These are phyloP conservation scores for Chelonoidis abingdonii DNA, from an alignment of 2,113 vertebrate genomes.

Conservation along the genomic window DNA sequence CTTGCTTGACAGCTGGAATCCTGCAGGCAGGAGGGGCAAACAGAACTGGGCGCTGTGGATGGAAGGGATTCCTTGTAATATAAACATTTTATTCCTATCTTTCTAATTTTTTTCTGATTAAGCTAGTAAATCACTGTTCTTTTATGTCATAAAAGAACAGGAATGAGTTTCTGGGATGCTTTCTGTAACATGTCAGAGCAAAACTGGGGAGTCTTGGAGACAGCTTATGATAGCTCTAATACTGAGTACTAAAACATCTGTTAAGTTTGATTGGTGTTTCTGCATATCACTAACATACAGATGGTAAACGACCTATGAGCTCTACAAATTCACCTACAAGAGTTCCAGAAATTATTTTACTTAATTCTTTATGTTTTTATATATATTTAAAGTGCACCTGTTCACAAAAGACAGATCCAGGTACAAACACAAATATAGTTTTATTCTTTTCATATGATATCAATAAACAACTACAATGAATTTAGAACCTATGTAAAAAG, in stretches of 20 bases:
- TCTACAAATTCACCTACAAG: neutral
- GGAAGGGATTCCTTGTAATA: neutral
- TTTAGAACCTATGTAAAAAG: neutral
- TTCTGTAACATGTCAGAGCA: neutral
- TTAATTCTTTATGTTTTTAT: neutral
- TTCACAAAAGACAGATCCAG: neutral
- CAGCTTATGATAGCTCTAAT: neutral
- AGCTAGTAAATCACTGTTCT: neutral
- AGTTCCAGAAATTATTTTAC: neutral
- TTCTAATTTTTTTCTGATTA: neutral
- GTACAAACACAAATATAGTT: neutral
- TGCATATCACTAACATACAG: neutral
- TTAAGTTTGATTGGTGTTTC: neutral
- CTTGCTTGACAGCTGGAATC: neutral
- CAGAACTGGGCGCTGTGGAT: neutral
- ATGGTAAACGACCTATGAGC: neutral
- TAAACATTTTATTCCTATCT: neutral
- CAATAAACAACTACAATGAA: neutral
- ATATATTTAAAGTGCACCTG: neutral
- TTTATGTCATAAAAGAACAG: neutral
- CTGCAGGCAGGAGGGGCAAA: neutral
- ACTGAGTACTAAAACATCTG: neutral
- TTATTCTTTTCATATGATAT: neutral
- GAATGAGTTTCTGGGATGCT: neutral
- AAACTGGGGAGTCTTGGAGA: neutral